These are phyloP conservation scores for Trogon surrucura DNA, from an alignment of 2,113 vertebrate species.

Conservation along the genomic window DNA sequence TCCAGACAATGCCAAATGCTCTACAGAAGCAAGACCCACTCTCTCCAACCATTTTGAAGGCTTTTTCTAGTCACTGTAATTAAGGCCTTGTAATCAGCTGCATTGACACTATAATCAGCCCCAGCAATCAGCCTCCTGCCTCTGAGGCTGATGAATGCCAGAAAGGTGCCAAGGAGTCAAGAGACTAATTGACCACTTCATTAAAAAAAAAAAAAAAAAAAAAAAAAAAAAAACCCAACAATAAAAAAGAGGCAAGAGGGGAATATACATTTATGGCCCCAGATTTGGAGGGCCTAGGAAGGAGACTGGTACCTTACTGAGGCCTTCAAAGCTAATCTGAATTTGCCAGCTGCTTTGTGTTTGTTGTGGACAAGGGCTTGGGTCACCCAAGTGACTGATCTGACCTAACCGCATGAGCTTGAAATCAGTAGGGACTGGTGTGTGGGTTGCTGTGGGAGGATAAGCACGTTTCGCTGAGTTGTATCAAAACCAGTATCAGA, in stretches of 20 bases:
- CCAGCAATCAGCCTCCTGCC: conserved; percentile 57
- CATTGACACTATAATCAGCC: neutral
- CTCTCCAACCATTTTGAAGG: neutral
- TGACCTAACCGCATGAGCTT: neutral
- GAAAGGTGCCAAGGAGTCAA: neutral
- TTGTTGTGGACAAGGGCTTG: neutral
- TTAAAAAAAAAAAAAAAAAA: neutral
- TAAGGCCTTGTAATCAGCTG: conserved; percentile 6
- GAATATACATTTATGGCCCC: neutral
- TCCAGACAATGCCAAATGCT: neutral
- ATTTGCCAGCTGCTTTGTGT: neutral
- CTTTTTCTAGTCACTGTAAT: neutral
- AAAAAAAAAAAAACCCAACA: neutral
- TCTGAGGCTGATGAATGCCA: neutral
- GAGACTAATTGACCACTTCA: neutral
- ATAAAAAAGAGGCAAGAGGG: neutral
- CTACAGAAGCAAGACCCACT: accelerated
- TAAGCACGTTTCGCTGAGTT: neutral
- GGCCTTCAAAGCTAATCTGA: neutral
- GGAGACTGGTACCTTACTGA: neutral
- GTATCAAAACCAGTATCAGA: neutral
- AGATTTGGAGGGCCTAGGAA: neutral
- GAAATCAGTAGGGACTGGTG: neutral
- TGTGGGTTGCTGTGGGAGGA: neutral
- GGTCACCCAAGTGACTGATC: neutral